Conservation (phyloP, 1,140 invertebrate genomes). For the Elysia chlorotica region DNA sequence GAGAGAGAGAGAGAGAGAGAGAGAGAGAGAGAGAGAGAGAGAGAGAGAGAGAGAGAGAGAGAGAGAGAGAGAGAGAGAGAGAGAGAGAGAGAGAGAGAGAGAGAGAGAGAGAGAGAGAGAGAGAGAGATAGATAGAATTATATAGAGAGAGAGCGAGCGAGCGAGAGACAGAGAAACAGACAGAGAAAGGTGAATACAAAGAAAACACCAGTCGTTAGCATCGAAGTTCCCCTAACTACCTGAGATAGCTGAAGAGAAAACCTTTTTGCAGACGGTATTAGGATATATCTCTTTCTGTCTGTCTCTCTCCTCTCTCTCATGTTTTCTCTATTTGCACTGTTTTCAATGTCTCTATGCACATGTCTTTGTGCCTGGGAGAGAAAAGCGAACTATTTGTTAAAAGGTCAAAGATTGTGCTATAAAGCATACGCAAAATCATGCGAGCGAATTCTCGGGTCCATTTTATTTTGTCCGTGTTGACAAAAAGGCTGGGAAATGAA, state of each 20-base stretch:
- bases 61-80: neutral
- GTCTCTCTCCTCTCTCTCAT: neutral
- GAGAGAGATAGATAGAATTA: neutral
- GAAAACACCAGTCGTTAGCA: no score
- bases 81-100: neutral
- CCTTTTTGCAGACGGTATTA: neutral
- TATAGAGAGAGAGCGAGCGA: neutral
- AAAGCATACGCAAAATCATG: no score
- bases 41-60: neutral
- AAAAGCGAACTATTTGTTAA: no score
- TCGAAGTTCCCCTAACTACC: no score
- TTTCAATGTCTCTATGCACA: no score
- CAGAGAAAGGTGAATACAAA: no score
- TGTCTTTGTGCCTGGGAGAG: no score
- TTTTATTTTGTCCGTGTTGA: no score
- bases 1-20: neutral
- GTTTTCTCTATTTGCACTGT: neutral
- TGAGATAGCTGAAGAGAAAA: no score
- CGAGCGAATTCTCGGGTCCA: no score
- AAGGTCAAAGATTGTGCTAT: no score
- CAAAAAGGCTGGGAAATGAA: no score
- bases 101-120: neutral
- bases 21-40: neutral
- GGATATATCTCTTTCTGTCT: neutral
- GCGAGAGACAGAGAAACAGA: constrained; percentile 7